A percentile compares a stretch with the other conserved stretches of the same genome.
These are phyloP conservation scores for Melanotaenia nigrans DNA, from an alignment of 2,797 vertebrate species.

Conservation along the genomic window DNA sequence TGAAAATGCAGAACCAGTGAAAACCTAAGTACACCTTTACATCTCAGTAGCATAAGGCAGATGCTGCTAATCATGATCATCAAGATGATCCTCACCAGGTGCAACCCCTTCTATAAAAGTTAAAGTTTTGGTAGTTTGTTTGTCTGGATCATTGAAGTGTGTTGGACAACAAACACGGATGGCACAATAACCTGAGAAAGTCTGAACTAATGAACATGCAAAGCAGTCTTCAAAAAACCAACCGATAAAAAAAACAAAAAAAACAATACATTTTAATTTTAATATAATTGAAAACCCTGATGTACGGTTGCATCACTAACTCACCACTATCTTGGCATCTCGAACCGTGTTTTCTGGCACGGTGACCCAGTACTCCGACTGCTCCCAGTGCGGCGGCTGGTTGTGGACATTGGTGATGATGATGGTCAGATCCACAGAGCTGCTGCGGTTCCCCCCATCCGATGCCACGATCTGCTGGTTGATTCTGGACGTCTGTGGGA, in stretches of 20 bases:
- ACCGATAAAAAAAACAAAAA: not conserved
- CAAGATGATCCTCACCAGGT: not conserved
- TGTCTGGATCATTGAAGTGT: not conserved
- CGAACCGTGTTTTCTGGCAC: constrained; percentile 86
- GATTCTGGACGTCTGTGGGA: constrained; percentile 78
- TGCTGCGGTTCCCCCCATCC: constrained; percentile 89
- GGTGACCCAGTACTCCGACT: constrained; percentile 86
- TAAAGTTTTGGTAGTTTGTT: not conserved
- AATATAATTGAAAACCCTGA: no score
- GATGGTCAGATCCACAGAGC: constrained; percentile 86
- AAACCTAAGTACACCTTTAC: not conserved
- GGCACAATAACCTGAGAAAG: not conserved
- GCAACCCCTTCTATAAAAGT: not conserved
- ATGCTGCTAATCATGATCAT: not conserved
- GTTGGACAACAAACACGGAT: not conserved
- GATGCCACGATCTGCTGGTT: constrained; percentile 85
- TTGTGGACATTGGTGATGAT: constrained; percentile 88
- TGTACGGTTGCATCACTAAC: constrained; percentile 18
- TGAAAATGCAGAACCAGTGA: not conserved
- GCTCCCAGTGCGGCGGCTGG: constrained; percentile 89
- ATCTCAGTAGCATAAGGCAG: not conserved
- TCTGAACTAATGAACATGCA: not conserved
- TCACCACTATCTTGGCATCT: constrained; percentile 89
- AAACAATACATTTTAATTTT: not conserved
- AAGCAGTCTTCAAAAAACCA: not conserved